Percentiles rank a stretch among this genome's conserved stretches.
Conservation (phyloP, 2,888 invertebrate genomes). For the Flexamia atlantica region DNA sequence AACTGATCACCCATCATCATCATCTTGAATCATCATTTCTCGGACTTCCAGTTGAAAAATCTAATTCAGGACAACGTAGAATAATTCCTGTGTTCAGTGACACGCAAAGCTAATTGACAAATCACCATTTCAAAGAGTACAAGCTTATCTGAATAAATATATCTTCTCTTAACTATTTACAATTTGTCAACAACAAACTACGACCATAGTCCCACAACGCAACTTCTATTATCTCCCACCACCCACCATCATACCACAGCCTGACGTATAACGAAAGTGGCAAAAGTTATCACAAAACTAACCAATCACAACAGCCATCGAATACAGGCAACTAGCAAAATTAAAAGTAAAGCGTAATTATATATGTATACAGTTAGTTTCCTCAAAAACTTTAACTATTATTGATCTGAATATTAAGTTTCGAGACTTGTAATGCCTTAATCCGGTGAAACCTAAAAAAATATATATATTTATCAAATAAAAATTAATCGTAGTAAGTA, state of each 20-base stretch:
- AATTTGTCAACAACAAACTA: neutral
- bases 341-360: neutral
- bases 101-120: conserved; percentile 52
- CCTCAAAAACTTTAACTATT: no score
- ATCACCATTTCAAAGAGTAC: conserved; percentile 59
- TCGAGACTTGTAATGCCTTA: no score
- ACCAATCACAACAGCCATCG: neutral
- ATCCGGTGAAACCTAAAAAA: no score
- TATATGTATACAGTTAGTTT: no score
- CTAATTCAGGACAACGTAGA: conserved; percentile 42
- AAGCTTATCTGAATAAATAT: conserved; percentile 2
- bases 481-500: no score
- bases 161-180: neutral
- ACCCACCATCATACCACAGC: no score
- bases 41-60: conserved; percentile 62
- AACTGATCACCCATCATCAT: conserved; percentile 94
- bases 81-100: conserved; percentile 40
- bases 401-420: no score
- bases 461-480: no score
- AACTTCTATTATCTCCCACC: neutral
- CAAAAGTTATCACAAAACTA: neutral
- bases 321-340: neutral
- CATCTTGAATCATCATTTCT: conserved; percentile 71
- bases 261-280: neutral
- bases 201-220: neutral